These are phyloP conservation scores for Muntiacus muntjak DNA, from an alignment of 2,113 vertebrate species.

Conservation along the genomic window DNA sequence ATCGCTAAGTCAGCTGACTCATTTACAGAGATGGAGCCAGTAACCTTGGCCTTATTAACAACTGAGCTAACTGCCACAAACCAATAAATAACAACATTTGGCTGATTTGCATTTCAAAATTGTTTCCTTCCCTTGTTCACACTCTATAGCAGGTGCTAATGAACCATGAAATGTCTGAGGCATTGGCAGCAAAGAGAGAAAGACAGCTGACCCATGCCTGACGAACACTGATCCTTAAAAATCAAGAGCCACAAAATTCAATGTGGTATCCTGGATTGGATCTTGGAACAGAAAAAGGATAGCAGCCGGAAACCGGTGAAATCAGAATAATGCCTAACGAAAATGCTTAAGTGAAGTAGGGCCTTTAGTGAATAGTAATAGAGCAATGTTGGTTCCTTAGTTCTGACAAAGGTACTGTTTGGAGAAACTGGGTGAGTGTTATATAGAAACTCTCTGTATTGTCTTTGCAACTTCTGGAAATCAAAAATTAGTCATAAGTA, in stretches of 20 bases:
- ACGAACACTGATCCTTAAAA: not conserved
- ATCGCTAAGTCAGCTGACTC: slow-evolving; percentile 39
- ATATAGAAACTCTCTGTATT: not conserved
- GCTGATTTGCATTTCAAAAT: slow-evolving; percentile 65
- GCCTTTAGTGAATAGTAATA: not conserved
- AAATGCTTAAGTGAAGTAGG: not conserved
- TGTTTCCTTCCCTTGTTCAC: slow-evolving; percentile 49
- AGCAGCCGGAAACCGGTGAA: not conserved
- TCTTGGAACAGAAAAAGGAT: not conserved
- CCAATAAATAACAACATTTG: slow-evolving; percentile 61
- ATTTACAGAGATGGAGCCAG: slow-evolving; percentile 23
- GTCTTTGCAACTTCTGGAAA: not conserved
- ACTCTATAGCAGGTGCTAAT: slow-evolving; percentile 57
- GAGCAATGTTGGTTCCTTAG: not conserved
- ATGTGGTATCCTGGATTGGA: not conserved
- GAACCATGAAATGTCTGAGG: slow-evolving; percentile 60
- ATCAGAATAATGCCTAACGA: not conserved
- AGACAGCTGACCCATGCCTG: not conserved
- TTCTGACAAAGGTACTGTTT: not conserved
- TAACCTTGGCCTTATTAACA: slow-evolving; percentile 65
- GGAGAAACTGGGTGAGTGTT: not conserved
- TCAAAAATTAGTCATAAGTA: slow-evolving; percentile 19
- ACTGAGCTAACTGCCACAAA: slow-evolving; percentile 40
- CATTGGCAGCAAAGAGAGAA: slow-evolving; percentile 5
- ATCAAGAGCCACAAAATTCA: not conserved